Evolutionary conservation across 2,888 invertebrate species (phyloP), one percentile per base, ranked within the genome.

Genomic region (Coronaproctus castanopsis): DNA sequence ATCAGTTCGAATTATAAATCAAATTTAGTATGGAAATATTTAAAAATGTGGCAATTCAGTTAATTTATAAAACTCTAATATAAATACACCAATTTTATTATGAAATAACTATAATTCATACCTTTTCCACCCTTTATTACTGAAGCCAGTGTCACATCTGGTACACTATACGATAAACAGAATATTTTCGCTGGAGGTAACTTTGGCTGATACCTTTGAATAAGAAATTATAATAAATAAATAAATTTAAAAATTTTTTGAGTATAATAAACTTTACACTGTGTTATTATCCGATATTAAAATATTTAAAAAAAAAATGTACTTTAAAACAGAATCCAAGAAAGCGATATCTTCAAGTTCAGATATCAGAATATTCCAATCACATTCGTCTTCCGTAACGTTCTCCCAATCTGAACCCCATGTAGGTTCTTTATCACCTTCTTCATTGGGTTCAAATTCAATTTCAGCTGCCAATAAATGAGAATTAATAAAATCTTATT

Each of bases 281-380:
- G n/a, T n/a, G n/a, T n/a, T n/a, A n/a, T n/a, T n/a, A n/a, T n/a
- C n/a, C n/a, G n/a, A n/a, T n/a, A n/a, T n/a, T n/a, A n/a, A n/a
- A n/a, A n/a, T n/a, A n/a, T n/a, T n/a, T n/a, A n/a, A n/a, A n/a
- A n/a, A n/a, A n/a, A n/a, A n/a, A n/a, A n/a, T n/a, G n/a, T 24
- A 59, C 58, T 62, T 63, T 24, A 63, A 55, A 23, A 56, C 58
- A 21, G 59, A 49, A 73, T 84, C 83, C 18, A 92, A 75, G 58
- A 88, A 78, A 2, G 90, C 81, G 63, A 90, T 79, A 70, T 93
- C 91, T 71, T 93, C 92, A 54, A 93, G 75, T 74, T 91, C 91
- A 58, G 86, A 87, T 51, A 89, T 84, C 1, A 93, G 74, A 55
- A 89, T 74, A 19, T 85, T 84, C 87, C 93, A 93, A 69, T 85